A percentile compares a stretch with the other conserved stretches of the same genome.
Evolutionary conservation across 2,888 invertebrate genomes (phyloP).

Genomic region (Drosophila cognata): DNA sequence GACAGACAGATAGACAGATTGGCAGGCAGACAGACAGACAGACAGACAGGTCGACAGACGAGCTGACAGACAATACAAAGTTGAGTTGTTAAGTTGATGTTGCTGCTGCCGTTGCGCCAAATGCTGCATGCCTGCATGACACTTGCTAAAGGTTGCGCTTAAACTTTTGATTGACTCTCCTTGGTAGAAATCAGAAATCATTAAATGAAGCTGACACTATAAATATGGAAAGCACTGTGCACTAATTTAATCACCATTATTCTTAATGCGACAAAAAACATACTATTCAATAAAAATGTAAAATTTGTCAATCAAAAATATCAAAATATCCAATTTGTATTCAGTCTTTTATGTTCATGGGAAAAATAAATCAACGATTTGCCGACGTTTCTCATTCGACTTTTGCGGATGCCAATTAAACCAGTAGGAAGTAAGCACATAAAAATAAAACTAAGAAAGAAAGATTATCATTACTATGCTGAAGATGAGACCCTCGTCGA

Average conservation of each 20-base stretch:
- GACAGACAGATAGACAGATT: conserved; percentile 10
- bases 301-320: neutral
- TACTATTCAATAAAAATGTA: neutral
- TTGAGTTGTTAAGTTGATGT: conserved; percentile 37
- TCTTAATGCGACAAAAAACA: neutral
- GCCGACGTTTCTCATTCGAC: neutral
- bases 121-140: conserved; percentile 25
- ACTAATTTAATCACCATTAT: neutral
- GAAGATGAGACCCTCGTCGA: neutral
- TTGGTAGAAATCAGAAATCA: neutral
- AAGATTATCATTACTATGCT: neutral
- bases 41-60: neutral
- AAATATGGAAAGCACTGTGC: neutral
- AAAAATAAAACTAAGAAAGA: neutral
- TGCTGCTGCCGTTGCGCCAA: conserved; percentile 19
- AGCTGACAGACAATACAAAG: conserved; percentile 12
- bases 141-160: conserved; percentile 19
- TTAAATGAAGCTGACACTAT: neutral
- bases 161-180: neutral
- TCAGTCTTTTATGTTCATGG: neutral
- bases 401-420: neutral
- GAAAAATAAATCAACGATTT: neutral
- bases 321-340: neutral
- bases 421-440: neutral
- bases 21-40: conserved; percentile 4